These are phyloP conservation scores for Dryobota labecula DNA, from an alignment of 2,888 invertebrate genomes.

Conservation along the genomic window DNA sequence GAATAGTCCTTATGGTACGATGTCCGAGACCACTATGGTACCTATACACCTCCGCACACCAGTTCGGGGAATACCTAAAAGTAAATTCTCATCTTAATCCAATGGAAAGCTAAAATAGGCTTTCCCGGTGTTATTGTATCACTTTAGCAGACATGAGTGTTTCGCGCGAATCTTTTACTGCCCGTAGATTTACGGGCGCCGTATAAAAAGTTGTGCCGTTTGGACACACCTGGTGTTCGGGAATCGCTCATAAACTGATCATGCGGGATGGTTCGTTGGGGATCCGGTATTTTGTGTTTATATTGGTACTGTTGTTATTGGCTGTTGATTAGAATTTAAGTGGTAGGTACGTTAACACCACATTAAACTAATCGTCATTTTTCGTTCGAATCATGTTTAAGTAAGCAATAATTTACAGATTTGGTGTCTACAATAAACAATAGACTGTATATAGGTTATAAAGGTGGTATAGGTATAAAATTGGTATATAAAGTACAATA, in stretches of 20 bases:
- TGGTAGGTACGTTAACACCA: background rate
- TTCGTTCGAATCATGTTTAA: background rate
- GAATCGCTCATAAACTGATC: conserved; percentile 66
- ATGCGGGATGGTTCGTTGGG: conserved; percentile 20
- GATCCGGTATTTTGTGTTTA: conserved; percentile 22
- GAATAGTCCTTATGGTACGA: too few species aligned
- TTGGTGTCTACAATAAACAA: background rate
- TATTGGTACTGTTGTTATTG: conserved; percentile 13
- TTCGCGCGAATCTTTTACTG: conserved; percentile 67
- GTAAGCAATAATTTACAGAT: background rate
- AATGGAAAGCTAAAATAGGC: conserved; percentile 53
- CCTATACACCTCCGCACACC: background rate
- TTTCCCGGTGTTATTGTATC: conserved; percentile 62
- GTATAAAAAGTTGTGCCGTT: conserved; percentile 74
- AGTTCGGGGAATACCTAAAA: conserved; percentile 5
- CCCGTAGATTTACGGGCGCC: conserved; percentile 72
- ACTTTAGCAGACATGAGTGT: conserved; percentile 66
- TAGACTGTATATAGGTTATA: too few species aligned
- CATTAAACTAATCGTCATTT: background rate
- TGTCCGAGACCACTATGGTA: too few species aligned
- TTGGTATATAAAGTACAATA: too few species aligned
- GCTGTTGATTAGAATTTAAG: conserved; percentile 6
- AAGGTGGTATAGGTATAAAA: too few species aligned
- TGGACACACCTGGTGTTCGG: conserved; percentile 70
- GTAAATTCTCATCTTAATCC: conserved; percentile 49